Evolutionary conservation across 37 sponge, comb jelly and placozoan species (phyloP).

Genomic region (Diacarnus erythraeanus): DNA sequence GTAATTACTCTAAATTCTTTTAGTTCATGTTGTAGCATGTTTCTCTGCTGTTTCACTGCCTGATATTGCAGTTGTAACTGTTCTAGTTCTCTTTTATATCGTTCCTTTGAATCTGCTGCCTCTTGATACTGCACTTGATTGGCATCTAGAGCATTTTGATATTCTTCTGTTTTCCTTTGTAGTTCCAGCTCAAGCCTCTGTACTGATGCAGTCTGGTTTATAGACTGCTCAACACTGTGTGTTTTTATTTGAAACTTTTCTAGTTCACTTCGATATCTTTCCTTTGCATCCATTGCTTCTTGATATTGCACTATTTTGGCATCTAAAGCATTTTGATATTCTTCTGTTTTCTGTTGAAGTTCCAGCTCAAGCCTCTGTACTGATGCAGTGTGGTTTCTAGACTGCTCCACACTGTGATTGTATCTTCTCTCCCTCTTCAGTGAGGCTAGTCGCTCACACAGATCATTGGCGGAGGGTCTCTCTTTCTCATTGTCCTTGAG

Average conservation of each 20-base stretch:
- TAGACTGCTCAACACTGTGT: not conserved
- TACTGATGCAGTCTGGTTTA: not conserved
- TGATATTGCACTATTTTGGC: not conserved
- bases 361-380: not conserved
- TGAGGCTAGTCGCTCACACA: constrained; percentile 1
- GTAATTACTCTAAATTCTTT: too few relatives aligned
- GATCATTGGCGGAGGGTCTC: not conserved
- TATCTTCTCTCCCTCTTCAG: not conserved
- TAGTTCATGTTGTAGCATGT: too few relatives aligned
- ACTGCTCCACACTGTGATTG: not conserved
- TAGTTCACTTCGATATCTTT: not conserved
- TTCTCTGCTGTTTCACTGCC: too few relatives aligned
- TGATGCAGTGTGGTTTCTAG: not conserved
- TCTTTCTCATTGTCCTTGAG: not conserved
- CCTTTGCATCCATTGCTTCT: not conserved
- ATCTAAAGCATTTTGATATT: not conserved
- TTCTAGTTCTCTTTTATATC: too few relatives aligned
- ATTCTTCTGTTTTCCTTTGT: not conserved
- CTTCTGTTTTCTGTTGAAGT: not conserved
- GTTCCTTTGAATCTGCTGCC: not conserved
- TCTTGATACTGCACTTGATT: not conserved
- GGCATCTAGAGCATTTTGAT: too few relatives aligned
- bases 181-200: not conserved
- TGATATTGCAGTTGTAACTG: too few relatives aligned
- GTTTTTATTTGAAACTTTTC: not conserved